These are phyloP conservation scores for Drosophila subpulchrella DNA, from an alignment of 1,140 invertebrate genomes.

Conservation along the genomic window DNA sequence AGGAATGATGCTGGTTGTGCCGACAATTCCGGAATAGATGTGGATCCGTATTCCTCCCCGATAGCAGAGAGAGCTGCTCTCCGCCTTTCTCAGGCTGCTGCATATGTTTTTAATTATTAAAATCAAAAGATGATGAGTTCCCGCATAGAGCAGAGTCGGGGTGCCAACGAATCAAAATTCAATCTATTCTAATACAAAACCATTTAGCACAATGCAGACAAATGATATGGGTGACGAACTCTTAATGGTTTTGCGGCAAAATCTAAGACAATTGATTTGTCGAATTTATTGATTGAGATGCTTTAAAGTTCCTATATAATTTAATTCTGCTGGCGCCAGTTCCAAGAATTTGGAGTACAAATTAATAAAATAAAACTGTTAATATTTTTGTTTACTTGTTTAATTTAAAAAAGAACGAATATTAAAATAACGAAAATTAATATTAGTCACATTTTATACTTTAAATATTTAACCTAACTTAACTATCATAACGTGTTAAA, in stretches of 20 bases:
- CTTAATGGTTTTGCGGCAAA: conserved; percentile 38
- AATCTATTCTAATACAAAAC: conserved; percentile 78
- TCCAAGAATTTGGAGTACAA: neutral
- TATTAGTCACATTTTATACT: too few species aligned
- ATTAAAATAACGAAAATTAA: too few species aligned
- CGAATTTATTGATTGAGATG: conserved; percentile 85
- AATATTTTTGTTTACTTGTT: neutral
- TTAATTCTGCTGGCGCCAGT: conserved; percentile 8
- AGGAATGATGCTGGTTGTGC: conserved; percentile 57
- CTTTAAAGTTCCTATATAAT: conserved; percentile 83
- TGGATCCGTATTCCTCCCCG: conserved; percentile 29
- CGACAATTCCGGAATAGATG: conserved; percentile 30
- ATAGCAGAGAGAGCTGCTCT: conserved; percentile 23
- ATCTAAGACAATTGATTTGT: conserved; percentile 55
- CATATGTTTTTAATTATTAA: conserved; percentile 65
- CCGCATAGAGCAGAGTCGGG: conserved; percentile 44
- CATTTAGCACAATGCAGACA: conserved; percentile 59
- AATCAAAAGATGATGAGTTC: conserved; percentile 32
- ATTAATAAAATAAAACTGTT: neutral
- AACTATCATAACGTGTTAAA: too few species aligned
- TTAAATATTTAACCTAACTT: too few species aligned
- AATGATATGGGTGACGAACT: conserved; percentile 37
- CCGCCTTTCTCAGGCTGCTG: conserved; percentile 18
- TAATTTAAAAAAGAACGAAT: too few species aligned
- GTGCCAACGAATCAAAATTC: conserved; percentile 68